Evolutionary conservation across 2,888 invertebrate genomes (phyloP), one percentile per base, ranked within the genome.

Genomic region (Dicranocentrus wangi): DNA sequence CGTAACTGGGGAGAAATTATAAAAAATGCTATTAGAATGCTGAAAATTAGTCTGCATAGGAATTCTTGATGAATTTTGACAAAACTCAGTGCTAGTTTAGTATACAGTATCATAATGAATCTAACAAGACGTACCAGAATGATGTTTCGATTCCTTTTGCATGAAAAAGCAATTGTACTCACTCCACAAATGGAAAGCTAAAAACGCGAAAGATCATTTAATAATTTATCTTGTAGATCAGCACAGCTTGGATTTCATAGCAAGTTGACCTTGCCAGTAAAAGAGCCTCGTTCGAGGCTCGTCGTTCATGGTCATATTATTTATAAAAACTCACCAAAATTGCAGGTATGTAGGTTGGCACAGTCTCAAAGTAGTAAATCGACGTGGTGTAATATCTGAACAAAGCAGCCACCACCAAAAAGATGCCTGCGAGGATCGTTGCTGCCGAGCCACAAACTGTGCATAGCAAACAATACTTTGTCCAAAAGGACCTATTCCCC

Each of bases 281-380:
- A n/a, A n/a, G n/a, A n/a, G n/a, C n/a, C n/a, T n/a, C n/a, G n/a
- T n/a, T n/a, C n/a, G n/a, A n/a, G n/a, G n/a, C n/a, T n/a, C n/a
- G n/a, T n/a, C n/a, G n/a, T n/a, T n/a, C n/a, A n/a, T n/a, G n/a
- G n/a, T n/a, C n/a, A n/a, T n/a, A n/a, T n/a, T n/a, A n/a, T n/a
- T n/a, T n/a, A n/a, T 39, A 39, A 39, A 39, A 1, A 88, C 91
- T 92, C 89, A 96, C 96, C 94, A 96, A 93, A 85, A 94, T 93
- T 80, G 96, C 96, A 47, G 96, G 96, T 87, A 97, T 95, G 88
- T 96, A 97, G 5, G 96, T 95, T n/a, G 97, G 97, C 86, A 97
- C 94, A 0, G 97, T 96, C 90, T 97, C 97, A 89, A 97, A 93
- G 88, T 95, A 89, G 77, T 90, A 88, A 63, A 93, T 91, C 0